Percentiles rank a stretch among this genome's conserved stretches.
Evolutionary conservation across 2,113 vertebrate species (phyloP).

Genomic region (Sardina pilchardus): DNA sequence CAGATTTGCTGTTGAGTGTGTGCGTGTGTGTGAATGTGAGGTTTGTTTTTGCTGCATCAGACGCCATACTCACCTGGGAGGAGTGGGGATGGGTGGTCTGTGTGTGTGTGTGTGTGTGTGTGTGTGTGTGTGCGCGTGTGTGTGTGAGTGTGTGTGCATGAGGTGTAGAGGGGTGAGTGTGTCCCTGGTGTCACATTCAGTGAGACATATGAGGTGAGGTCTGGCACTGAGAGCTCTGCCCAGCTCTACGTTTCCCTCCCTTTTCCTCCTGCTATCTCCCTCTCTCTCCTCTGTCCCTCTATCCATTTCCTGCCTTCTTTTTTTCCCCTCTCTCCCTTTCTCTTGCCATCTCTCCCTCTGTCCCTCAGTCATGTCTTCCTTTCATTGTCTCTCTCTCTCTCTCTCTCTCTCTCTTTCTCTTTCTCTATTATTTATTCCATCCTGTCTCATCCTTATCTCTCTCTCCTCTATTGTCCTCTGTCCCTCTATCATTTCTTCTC

Average conservation of each 20-base stretch:
- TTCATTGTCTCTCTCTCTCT: neutral
- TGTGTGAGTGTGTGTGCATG: too few relatives aligned
- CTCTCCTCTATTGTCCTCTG: neutral
- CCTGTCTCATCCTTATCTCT: neutral
- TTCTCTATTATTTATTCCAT: neutral
- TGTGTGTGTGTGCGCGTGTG: too few relatives aligned
- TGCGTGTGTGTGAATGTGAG: conserved; percentile 1
- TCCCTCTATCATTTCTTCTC: neutral
- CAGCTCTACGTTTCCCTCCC: conserved; percentile 43
- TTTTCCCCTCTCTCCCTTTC: conserved; percentile 44
- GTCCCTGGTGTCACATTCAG: conserved; percentile 59
- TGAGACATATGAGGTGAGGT: conserved; percentile 57
- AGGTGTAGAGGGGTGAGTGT: conserved; percentile 31
- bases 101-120: conserved; percentile 1
- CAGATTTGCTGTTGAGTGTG: conserved; percentile 1
- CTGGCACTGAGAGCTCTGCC: conserved; percentile 45
- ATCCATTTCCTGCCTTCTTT: neutral
- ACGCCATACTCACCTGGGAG: conserved; percentile 11
- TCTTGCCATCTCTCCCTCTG: neutral
- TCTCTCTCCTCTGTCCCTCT: conserved; percentile 33
- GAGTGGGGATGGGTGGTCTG: too few relatives aligned
- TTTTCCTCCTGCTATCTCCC: conserved; percentile 42
- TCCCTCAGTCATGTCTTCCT: too few relatives aligned
- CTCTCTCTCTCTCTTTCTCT: neutral
- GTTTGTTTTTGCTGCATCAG: conserved; percentile 8